phyloP scores from a whole-genome alignment of 23 tunicate species.

The Ciona savignyi region DNA sequence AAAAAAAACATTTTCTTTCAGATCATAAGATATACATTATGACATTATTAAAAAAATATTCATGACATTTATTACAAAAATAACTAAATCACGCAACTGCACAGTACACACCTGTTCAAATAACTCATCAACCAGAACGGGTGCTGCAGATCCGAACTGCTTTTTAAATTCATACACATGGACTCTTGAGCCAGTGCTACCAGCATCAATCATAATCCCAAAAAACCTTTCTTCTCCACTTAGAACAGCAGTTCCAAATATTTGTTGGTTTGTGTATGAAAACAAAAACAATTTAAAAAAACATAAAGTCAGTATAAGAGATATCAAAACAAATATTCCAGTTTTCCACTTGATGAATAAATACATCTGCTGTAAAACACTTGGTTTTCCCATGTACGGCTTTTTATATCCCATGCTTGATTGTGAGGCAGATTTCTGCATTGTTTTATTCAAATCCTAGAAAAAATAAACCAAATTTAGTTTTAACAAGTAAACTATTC shows the following conservation, averaged over 20 bases:
- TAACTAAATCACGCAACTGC: too few species aligned
- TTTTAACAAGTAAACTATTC: too few species aligned
- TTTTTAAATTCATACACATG: slow-evolving; percentile 55
- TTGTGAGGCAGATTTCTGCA: neutral
- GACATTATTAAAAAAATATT: too few species aligned
- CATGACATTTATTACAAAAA: too few species aligned
- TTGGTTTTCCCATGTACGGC: neutral
- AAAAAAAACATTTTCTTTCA: neutral
- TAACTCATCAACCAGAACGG: slow-evolving; percentile 35
- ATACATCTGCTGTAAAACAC: neutral
- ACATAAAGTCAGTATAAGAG: slow-evolving; percentile 1
- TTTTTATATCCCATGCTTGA: neutral
- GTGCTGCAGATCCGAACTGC: slow-evolving; percentile 7
- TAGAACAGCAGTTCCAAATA: neutral
- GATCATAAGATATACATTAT: neutral
- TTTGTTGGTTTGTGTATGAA: neutral
- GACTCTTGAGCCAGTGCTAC: slow-evolving; percentile 76
- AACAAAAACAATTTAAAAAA: neutral
- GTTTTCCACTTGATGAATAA: slow-evolving; percentile 5
- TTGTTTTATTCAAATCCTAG: neutral
- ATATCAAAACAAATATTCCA: neutral
- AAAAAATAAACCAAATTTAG: too few species aligned
- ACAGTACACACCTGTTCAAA: slow-evolving; percentile 63
- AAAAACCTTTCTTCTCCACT: slow-evolving; percentile 13
- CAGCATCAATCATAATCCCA: slow-evolving; percentile 79